Conservation (phyloP, 2,888 invertebrate genomes). For the Noctua janthina region DNA sequence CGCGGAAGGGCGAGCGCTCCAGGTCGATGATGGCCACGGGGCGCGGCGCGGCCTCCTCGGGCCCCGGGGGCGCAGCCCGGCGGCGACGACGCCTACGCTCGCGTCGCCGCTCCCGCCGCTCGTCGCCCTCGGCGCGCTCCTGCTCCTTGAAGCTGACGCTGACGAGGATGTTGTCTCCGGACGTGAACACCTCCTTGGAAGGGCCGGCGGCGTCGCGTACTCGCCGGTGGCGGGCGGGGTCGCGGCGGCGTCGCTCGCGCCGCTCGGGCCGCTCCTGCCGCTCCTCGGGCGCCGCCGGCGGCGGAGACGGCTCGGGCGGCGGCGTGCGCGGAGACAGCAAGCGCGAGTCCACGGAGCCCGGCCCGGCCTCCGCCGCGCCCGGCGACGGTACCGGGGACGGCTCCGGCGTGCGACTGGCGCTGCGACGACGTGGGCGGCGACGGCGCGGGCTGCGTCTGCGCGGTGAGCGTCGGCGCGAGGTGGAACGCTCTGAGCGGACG, state of each 20-base stretch:
- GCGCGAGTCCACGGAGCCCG: conserved; percentile 68
- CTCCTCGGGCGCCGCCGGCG: conserved; percentile 83
- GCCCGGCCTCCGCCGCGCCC: conserved; percentile 67
- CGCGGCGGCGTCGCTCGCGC: conserved; percentile 79
- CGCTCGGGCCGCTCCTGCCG: conserved; percentile 70
- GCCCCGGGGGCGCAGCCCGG: conserved; percentile 84
- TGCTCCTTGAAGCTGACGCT: conserved; percentile 97
- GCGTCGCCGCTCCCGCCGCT: conserved; percentile 71
- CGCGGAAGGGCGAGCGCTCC: conserved; percentile 96
- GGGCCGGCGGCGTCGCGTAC: conserved; percentile 87
- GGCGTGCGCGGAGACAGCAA: conserved; percentile 78
- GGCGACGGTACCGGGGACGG: conserved; percentile 67
- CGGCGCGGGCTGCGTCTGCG: conserved; percentile 73
- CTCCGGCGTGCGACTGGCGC: conserved; percentile 52
- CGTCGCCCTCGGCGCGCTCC: conserved; percentile 73
- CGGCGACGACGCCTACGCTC: conserved; percentile 69
- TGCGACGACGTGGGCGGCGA: conserved; percentile 72
- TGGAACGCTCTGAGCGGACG: conserved; percentile 71
- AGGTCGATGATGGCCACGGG: conserved; percentile 96
- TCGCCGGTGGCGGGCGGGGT: conserved; percentile 72
- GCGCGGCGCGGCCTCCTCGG: conserved; percentile 90
- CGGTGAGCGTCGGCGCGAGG: conserved; percentile 70
- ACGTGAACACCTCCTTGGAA: conserved; percentile 97
- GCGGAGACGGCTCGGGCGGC: conserved; percentile 70
- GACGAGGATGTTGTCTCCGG: conserved; percentile 97